phyloP scores from a whole-genome alignment of 2,888 invertebrate species.

The Strigamia crassipes region DNA sequence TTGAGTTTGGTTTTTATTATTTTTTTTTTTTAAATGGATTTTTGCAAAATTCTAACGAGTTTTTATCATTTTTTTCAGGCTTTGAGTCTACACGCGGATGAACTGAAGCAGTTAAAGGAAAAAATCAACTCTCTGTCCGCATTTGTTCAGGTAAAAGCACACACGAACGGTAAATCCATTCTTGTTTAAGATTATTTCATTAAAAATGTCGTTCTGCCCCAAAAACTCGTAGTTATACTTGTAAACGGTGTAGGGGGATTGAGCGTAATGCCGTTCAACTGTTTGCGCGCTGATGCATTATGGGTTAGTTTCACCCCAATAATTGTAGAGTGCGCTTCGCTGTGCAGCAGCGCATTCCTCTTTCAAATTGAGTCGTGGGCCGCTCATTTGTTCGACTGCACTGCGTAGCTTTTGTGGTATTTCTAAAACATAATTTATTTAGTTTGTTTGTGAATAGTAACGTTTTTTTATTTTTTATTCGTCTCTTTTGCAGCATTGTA shows the following conservation, averaged over 20 bases:
- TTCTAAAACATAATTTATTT: neutral
- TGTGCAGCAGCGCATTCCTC: constrained; percentile 37
- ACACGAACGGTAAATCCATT: neutral
- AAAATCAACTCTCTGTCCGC: constrained; percentile 45
- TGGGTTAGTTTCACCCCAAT: constrained; percentile 32
- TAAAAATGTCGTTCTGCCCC: constrained; percentile 7
- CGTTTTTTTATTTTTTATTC: neutral
- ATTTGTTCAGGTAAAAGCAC: constrained; percentile 42
- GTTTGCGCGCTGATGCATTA: constrained; percentile 36
- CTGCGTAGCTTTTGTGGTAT: neutral
- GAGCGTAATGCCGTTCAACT: constrained; percentile 18
- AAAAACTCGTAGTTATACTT: neutral
- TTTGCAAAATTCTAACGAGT: neutral
- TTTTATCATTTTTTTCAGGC: constrained; percentile 13
- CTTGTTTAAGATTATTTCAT: neutral
- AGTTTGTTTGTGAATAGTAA: neutral
- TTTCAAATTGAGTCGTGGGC: constrained; percentile 4
- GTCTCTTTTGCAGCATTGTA: constrained; percentile 45
- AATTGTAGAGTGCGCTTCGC: constrained; percentile 37
- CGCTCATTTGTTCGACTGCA: neutral
- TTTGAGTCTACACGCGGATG: constrained; percentile 45
- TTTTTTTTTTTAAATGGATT: neutral
- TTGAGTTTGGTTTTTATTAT: neutral
- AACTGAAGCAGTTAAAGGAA: constrained; percentile 42
- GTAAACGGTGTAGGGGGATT: neutral